A percentile compares a stretch with the other conserved stretches of the same genome.
Evolutionary conservation across 2,888 invertebrate genomes (phyloP).

Genomic region (Conomelus anceps): DNA sequence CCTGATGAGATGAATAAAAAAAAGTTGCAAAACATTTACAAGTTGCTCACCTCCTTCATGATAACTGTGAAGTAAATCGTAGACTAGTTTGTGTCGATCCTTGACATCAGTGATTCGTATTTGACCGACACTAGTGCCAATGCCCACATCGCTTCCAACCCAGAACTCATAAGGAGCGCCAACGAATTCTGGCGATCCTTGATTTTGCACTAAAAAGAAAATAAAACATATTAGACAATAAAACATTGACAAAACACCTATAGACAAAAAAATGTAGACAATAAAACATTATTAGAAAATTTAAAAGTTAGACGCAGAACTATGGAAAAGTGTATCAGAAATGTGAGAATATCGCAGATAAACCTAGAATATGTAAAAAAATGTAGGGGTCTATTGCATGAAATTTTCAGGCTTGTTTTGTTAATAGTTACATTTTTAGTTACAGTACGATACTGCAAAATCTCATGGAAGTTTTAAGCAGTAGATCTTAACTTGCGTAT

Average conservation of each 20-base stretch:
- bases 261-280: background rate
- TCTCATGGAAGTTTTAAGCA: too few species aligned
- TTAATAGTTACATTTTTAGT: too few species aligned
- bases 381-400: too few species aligned
- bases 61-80: slow-evolving; percentile 76
- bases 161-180: slow-evolving; percentile 85
- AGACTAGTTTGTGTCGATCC: slow-evolving; percentile 58
- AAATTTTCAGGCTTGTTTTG: too few species aligned
- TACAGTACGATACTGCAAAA: too few species aligned
- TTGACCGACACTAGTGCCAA: slow-evolving; percentile 81
- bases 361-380: too few species aligned
- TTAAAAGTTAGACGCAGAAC: too few species aligned
- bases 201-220: background rate
- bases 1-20: too few species aligned
- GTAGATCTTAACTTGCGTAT: too few species aligned
- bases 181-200: slow-evolving; percentile 63
- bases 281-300: background rate
- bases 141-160: slow-evolving; percentile 78
- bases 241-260: background rate
- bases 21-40: background rate
- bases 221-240: background rate
- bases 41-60: slow-evolving; percentile 62
- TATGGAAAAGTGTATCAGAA: too few species aligned
- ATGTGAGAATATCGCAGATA: too few species aligned
- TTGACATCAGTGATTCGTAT: slow-evolving; percentile 67